Conservation (phyloP, 2,113 vertebrate species). For the Lamprotornis superbus region DNA sequence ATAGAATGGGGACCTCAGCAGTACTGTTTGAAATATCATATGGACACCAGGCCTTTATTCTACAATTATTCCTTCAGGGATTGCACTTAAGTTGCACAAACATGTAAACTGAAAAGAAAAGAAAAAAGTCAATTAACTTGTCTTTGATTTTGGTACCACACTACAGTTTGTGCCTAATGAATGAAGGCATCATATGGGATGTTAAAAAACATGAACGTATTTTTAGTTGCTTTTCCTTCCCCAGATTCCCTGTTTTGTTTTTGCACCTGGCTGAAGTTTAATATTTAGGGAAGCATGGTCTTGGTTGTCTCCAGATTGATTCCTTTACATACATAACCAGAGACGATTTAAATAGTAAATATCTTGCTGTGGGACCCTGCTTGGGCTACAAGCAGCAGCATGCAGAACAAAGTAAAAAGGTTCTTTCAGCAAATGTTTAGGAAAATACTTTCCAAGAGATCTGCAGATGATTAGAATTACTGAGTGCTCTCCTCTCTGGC, state of each 20-base stretch:
- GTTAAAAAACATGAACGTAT: not conserved
- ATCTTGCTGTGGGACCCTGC: not conserved
- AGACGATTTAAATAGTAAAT: conserved; percentile 3
- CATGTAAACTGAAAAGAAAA: not conserved
- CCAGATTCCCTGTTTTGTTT: not conserved
- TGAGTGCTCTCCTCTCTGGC: conserved; percentile 81
- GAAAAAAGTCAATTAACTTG: not conserved
- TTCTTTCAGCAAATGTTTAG: conserved; percentile 79
- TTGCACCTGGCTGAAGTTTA: not conserved
- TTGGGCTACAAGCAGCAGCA: conserved; percentile 45
- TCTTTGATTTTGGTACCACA: not conserved
- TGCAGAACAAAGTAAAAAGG: conserved; percentile 39
- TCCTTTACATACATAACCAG: not conserved
- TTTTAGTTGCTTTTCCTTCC: not conserved
- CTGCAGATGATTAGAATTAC: conserved; percentile 83
- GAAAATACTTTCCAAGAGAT: conserved; percentile 86
- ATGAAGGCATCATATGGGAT: not conserved
- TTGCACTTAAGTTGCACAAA: not conserved
- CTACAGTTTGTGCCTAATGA: not conserved
- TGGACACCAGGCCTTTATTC: not conserved
- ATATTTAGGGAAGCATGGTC: not conserved
- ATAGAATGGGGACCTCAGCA: not conserved
- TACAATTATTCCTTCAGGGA: not conserved
- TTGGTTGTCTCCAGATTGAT: not conserved
- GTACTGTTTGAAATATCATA: not conserved